Percentiles rank a stretch among this genome's conserved stretches.
Conservation (phyloP, 2,797 vertebrate species). For the Taeniopygia guttata region DNA sequence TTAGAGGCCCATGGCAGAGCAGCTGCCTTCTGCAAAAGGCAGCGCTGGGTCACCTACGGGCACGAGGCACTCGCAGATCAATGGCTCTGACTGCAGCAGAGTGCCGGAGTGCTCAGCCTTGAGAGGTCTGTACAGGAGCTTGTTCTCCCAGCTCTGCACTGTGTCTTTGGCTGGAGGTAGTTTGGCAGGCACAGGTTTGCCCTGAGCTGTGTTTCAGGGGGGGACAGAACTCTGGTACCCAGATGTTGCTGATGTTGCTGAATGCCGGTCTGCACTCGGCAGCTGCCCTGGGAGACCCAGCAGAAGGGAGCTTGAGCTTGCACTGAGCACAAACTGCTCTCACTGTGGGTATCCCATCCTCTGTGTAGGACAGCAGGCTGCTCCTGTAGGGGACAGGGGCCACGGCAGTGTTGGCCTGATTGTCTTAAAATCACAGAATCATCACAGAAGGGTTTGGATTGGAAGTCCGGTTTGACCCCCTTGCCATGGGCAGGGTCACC, state of each 20-base stretch:
- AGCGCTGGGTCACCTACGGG: fast-evolving
- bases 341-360: fast-evolving
- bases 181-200: neutral
- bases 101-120: neutral
- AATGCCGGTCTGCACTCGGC: fast-evolving
- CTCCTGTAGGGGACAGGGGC: too few relatives aligned
- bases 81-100: neutral
- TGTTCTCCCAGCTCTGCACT: neutral
- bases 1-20: neutral
- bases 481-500: neutral
- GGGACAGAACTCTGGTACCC: neutral
- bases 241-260: neutral
- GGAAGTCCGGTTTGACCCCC: neutral
- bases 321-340: fast-evolving
- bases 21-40: fast-evolving
- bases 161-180: neutral
- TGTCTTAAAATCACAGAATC: neutral
- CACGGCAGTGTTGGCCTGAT: fast-evolving
- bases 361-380: too few relatives aligned
- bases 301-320: neutral
- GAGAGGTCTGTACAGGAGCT: neutral
- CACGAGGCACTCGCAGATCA: fast-evolving
- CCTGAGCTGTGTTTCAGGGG: neutral
- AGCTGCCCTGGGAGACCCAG: neutral
- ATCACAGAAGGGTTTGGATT: neutral